phyloP scores from a whole-genome alignment of 2,113 vertebrate genomes.

The Patagioenas fasciata region DNA sequence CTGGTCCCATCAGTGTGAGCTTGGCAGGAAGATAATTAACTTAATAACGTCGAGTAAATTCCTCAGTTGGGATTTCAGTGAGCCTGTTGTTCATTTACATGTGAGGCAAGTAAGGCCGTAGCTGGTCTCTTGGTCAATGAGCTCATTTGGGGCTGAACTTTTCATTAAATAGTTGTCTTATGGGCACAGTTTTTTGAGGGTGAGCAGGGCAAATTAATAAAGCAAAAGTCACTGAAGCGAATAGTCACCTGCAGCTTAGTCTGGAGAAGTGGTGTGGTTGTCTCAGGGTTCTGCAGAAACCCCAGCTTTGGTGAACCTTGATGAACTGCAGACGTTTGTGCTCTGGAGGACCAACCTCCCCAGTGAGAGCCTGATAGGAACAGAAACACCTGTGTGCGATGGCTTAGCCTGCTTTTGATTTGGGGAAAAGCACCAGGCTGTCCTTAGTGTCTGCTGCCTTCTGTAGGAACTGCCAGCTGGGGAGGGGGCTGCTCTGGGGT shows the following conservation, averaged over 20 bases:
- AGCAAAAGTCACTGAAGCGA: not conserved
- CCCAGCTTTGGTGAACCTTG: not conserved
- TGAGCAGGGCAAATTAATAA: not conserved
- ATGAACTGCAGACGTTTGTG: not conserved
- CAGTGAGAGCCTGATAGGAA: not conserved
- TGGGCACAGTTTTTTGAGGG: not conserved
- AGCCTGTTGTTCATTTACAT: not conserved
- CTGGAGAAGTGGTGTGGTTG: not conserved
- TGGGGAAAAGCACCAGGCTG: not conserved
- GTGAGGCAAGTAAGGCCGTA: not conserved
- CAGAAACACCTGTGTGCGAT: not conserved
- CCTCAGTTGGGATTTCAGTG: not conserved
- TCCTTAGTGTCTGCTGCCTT: not conserved
- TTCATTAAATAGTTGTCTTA: not conserved
- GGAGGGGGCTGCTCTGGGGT: not conserved
- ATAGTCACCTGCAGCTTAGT: not conserved
- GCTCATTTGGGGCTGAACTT: not conserved
- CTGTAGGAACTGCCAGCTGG: not conserved
- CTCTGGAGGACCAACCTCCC: not conserved
- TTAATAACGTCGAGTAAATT: not conserved
- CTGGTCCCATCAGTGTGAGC: not conserved
- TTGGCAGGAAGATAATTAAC: not conserved
- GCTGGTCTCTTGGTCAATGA: not conserved
- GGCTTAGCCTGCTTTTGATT: not conserved
- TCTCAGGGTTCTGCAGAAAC: not conserved